These are phyloP conservation scores for Lasioglossum oenotherae DNA, from an alignment of 2,888 invertebrate genomes.

Conservation along the genomic window DNA sequence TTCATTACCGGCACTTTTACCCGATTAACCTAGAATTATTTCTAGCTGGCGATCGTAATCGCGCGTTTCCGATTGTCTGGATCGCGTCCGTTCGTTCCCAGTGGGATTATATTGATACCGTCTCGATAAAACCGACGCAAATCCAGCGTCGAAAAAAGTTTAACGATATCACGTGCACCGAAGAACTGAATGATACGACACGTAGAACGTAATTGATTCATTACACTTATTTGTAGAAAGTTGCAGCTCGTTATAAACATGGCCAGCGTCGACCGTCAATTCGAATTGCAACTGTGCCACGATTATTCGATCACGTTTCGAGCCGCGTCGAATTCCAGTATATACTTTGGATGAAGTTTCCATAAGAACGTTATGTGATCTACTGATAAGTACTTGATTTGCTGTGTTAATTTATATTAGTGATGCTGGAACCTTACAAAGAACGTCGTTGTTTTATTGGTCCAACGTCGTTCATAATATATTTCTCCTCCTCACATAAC, in stretches of 20 bases:
- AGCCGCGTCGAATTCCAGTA: neutral
- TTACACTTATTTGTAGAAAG: neutral
- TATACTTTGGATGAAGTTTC: neutral
- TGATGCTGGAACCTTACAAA: neutral
- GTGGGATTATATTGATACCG: neutral
- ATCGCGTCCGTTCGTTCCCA: neutral
- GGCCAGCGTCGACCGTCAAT: neutral
- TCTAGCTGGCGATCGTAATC: neutral
- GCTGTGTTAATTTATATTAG: neutral
- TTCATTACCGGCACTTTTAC: conserved; percentile 20
- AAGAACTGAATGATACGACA: neutral
- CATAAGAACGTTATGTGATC: neutral
- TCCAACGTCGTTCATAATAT: too few species aligned
- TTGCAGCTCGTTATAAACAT: neutral
- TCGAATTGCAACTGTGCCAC: neutral
- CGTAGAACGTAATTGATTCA: neutral
- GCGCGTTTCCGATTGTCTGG: neutral
- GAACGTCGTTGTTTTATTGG: neutral
- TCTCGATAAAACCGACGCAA: neutral
- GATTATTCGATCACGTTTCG: neutral
- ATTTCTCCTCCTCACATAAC: too few species aligned
- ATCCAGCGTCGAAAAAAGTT: neutral
- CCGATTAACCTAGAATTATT: conserved; percentile 4
- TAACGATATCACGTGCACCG: neutral
- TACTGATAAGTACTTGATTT: neutral